Evolutionary conservation across 2,797 vertebrate genomes (phyloP).

Genomic region (Cephalopachus bancanus): DNA sequence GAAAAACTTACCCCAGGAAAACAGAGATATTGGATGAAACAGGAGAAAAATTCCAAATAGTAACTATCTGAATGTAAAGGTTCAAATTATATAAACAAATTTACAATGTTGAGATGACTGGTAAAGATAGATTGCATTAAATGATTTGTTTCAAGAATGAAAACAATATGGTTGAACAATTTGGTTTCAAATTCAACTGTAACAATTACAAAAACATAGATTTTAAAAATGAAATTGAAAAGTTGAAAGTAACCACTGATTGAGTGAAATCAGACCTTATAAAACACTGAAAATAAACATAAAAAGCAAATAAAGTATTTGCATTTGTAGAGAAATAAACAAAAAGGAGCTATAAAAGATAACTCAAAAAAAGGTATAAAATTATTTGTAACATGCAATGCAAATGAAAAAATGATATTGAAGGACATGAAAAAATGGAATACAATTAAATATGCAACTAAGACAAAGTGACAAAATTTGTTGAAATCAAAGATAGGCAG

Average conservation of each 20-base stretch:
- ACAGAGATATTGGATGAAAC: not conserved
- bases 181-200: not conserved
- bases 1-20: not conserved
- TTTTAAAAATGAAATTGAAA: not conserved
- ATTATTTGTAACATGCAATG: not conserved
- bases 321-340: not conserved
- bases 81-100: not conserved
- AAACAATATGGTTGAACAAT: not conserved
- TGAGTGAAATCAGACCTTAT: not conserved
- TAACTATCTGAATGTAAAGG: not conserved
- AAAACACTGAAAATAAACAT: conserved; percentile 3
- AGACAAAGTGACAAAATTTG: not conserved
- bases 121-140: not conserved
- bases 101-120: not conserved
- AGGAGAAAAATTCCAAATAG: not conserved
- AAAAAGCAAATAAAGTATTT: not conserved
- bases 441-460: not conserved
- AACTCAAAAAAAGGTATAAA: conserved; percentile 16
- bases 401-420: not conserved
- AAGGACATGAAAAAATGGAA: not conserved
- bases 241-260: not conserved
- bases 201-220: not conserved
- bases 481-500: not conserved
- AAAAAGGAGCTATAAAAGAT: not conserved
- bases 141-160: not conserved